A percentile compares a stretch with the other conserved stretches of the same genome.
Conservation (phyloP, 2,797 vertebrate species). For the Neostethus bicornis region DNA sequence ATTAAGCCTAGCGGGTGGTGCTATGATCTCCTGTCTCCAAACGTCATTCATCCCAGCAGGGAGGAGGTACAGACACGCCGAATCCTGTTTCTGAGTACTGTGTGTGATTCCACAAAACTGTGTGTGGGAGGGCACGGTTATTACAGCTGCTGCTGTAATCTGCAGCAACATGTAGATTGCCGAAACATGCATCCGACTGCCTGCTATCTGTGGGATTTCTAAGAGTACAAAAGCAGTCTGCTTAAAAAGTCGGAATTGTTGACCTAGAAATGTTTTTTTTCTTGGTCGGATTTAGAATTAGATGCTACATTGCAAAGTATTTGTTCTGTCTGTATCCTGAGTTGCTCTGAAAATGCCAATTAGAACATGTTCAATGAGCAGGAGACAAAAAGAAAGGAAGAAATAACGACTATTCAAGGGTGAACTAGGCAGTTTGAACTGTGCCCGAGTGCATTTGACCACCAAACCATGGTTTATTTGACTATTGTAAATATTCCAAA, state of each 20-base stretch:
- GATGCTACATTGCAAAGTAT: neutral
- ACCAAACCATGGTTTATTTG: no score
- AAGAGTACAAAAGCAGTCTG: slow-evolving; percentile 16
- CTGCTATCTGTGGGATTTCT: slow-evolving; percentile 24
- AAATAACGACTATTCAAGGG: no score
- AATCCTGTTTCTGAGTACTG: slow-evolving; percentile 51
- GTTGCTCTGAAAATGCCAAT: no score
- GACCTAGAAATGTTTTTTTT: slow-evolving; percentile 14
- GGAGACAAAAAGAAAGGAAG: no score
- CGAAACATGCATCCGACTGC: slow-evolving; percentile 20
- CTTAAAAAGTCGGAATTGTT: slow-evolving; percentile 15
- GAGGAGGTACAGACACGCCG: slow-evolving; percentile 47
- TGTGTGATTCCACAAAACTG: slow-evolving; percentile 25
- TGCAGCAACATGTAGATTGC: slow-evolving; percentile 41
- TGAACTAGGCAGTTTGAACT: no score
- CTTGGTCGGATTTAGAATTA: slow-evolving; percentile 27
- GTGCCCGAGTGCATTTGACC: no score
- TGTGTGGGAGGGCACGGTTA: slow-evolving; percentile 33
- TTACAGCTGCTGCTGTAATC: slow-evolving; percentile 39
- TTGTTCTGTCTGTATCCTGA: no score
- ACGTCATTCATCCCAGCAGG: slow-evolving; percentile 72
- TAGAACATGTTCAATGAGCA: no score
- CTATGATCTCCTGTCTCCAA: slow-evolving; percentile 67
- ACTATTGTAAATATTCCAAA: no score
- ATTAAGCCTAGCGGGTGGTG: slow-evolving; percentile 69